These are phyloP conservation scores for Lytechinus pictus DNA, from an alignment of 35 echinoderm and acorn worm species.

Conservation along the genomic window DNA sequence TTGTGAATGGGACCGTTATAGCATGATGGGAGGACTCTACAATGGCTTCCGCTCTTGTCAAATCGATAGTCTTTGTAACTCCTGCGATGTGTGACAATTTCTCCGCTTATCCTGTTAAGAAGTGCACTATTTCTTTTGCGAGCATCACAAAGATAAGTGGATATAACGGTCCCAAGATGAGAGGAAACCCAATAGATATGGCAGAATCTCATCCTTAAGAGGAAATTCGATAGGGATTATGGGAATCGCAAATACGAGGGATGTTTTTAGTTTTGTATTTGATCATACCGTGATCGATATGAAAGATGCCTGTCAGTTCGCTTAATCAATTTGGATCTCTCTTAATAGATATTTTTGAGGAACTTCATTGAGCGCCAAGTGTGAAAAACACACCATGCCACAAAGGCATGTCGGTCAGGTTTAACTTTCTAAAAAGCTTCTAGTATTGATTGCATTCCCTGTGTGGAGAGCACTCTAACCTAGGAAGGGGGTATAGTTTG, in stretches of 20 bases:
- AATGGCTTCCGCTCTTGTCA: background rate
- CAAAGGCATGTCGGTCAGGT: slow-evolving; percentile 30
- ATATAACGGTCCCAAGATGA: slow-evolving; percentile 21
- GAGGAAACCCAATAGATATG: background rate
- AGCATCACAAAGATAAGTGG: background rate
- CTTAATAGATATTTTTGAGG: background rate
- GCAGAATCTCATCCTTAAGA: background rate
- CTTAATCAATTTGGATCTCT: slow-evolving; percentile 12
- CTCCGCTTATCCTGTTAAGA: slow-evolving; percentile 34
- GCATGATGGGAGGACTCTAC: slow-evolving; percentile 9
- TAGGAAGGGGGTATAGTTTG: background rate
- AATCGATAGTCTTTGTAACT: slow-evolving; percentile 31
- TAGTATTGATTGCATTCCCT: background rate
- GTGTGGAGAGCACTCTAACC: background rate
- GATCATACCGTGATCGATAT: slow-evolving; percentile 29
- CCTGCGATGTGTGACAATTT: slow-evolving; percentile 44
- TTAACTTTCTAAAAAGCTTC: slow-evolving; percentile 25
- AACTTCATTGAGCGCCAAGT: background rate
- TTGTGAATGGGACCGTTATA: slow-evolving; percentile 37
- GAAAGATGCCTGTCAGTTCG: slow-evolving; percentile 34
- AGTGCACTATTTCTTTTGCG: background rate
- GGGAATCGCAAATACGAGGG: background rate
- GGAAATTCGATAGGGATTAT: slow-evolving; percentile 30
- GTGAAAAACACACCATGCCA: background rate
- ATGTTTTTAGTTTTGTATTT: slow-evolving; percentile 19